A percentile compares a stretch with the other conserved stretches of the same genome.
Conservation (phyloP, 2,797 vertebrate genomes). For the Muscicapa striata region DNA sequence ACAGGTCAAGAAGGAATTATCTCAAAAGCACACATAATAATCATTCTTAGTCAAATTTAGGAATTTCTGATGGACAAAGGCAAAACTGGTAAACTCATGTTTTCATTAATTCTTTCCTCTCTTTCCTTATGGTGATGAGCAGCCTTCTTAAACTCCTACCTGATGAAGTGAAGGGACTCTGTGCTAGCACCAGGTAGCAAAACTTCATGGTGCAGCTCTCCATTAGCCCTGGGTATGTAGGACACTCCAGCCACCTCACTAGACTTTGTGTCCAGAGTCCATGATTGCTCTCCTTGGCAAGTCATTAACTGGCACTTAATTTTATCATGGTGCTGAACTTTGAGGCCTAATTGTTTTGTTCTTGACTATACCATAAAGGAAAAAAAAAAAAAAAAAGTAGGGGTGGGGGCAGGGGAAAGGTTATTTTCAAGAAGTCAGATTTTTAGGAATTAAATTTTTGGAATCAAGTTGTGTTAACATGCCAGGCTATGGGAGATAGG, state of each 20-base stretch:
- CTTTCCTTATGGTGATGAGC: not conserved
- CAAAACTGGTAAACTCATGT: not conserved
- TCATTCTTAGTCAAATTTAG: not conserved
- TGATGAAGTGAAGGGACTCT: not conserved
- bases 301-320: slow-evolving; percentile 7
- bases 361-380: not conserved
- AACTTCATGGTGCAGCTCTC: not conserved
- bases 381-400: too few species aligned
- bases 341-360: not conserved
- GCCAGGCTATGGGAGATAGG: not conserved
- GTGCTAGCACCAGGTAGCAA: not conserved
- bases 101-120: not conserved
- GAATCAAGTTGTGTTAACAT: not conserved
- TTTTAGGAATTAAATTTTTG: not conserved
- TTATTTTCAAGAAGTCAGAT: not conserved
- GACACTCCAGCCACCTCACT: not conserved
- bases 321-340: not conserved
- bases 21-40: not conserved
- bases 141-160: not conserved
- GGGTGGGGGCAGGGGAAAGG: fast-evolving
- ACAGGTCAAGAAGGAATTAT: not conserved
- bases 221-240: not conserved
- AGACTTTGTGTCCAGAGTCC: not conserved
- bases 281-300: not conserved
- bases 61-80: not conserved